Conservation (phyloP, 2,113 vertebrate species). For the Salminus brasiliensis region DNA sequence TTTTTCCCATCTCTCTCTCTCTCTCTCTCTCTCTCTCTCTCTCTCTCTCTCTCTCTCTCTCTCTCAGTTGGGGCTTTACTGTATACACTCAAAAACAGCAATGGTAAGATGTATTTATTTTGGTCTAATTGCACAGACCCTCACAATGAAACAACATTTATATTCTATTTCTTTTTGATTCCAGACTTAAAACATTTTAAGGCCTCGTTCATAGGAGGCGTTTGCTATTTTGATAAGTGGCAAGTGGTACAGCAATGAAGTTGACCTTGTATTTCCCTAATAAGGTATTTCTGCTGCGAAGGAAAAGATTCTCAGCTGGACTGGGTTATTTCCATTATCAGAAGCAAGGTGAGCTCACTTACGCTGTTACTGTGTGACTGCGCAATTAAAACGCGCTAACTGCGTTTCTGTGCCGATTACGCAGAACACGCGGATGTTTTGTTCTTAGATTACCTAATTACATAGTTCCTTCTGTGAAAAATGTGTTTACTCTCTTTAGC, state of each 20-base stretch:
- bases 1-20: slow-evolving; percentile 14
- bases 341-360: slow-evolving; percentile 80
- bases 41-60: slow-evolving; percentile 42
- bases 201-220: background rate
- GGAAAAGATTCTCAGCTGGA: slow-evolving; percentile 80
- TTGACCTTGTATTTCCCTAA: slow-evolving; percentile 6
- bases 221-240: background rate
- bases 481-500: background rate
- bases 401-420: background rate
- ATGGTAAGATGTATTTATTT: slow-evolving; percentile 81
- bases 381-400: background rate
- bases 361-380: background rate
- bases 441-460: background rate
- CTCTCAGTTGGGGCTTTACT: slow-evolving; percentile 90
- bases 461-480: background rate
- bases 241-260: background rate
- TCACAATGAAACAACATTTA: background rate
- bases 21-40: slow-evolving; percentile 7
- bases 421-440: background rate
- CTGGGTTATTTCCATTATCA: slow-evolving; percentile 88
- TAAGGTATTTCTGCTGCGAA: slow-evolving; percentile 91
- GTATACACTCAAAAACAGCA: slow-evolving; percentile 90
- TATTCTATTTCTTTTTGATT: background rate
- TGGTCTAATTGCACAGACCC: slow-evolving; percentile 29
- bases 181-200: background rate